phyloP scores from a whole-genome alignment of 2,797 vertebrate species.

The Eulemur coronatus region DNA sequence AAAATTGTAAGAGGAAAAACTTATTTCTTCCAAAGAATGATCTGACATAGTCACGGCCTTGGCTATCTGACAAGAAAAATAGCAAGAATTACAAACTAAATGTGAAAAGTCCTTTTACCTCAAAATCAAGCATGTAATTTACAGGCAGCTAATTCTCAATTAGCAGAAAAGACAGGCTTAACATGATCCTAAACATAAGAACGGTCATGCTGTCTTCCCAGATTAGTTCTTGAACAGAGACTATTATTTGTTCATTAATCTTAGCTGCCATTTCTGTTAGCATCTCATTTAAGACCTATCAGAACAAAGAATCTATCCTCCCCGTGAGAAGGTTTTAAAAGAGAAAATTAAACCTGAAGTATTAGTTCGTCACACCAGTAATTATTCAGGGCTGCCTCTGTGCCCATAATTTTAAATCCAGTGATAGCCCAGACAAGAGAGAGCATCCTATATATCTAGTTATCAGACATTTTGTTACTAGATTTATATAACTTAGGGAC shows the following conservation, averaged over 20 bases:
- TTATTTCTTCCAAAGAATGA: neutral
- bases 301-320: neutral
- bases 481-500: neutral
- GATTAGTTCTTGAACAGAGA: constrained; percentile 20
- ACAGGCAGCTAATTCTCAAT: constrained; percentile 4
- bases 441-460: neutral
- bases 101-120: neutral
- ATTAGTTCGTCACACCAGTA: neutral
- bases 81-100: neutral
- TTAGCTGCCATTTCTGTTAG: neutral
- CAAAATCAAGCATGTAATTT: neutral
- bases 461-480: neutral
- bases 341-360: constrained; percentile 53
- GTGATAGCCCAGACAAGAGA: neutral
- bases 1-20: neutral
- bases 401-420: constrained; percentile 15
- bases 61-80: neutral
- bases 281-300: neutral
- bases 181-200: neutral
- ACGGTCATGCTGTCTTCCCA: neutral
- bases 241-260: constrained; percentile 30
- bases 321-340: neutral
- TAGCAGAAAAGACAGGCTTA: constrained; percentile 4
- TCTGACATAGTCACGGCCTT: neutral
- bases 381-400: neutral